Evolutionary conservation across 1,140 invertebrate species (phyloP).

Genomic region (Drosophila athabasca): DNA sequence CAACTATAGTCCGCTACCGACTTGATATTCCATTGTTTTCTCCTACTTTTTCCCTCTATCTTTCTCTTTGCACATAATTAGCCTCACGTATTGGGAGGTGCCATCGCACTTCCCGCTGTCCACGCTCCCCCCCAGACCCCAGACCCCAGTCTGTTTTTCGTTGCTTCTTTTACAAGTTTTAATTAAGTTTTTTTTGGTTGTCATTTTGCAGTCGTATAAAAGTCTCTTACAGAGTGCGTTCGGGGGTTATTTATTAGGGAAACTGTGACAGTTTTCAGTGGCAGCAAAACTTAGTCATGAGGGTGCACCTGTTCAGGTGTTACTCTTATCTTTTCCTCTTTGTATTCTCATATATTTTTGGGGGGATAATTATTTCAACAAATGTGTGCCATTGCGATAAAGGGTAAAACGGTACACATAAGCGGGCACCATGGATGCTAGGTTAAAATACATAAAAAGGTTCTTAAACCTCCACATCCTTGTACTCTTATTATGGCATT

Average conservation of each 20-base stretch:
- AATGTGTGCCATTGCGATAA: too few relatives aligned
- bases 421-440: too few relatives aligned
- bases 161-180: slow-evolving; percentile 36
- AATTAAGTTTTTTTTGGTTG: slow-evolving; percentile 33
- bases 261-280: slow-evolving; percentile 3
- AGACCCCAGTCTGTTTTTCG: slow-evolving; percentile 22
- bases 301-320: too few relatives aligned
- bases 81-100: slow-evolving; percentile 53
- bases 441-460: too few relatives aligned
- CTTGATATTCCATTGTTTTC: slow-evolving; percentile 53
- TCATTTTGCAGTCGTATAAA: slow-evolving; percentile 22
- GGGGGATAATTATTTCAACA: too few relatives aligned
- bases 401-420: too few relatives aligned
- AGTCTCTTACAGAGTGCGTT: neutral
- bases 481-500: too few relatives aligned
- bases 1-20: slow-evolving; percentile 33
- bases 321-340: too few relatives aligned
- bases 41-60: slow-evolving; percentile 35
- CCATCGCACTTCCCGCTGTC: slow-evolving; percentile 19
- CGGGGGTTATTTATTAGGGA: slow-evolving; percentile 20
- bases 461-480: too few relatives aligned
- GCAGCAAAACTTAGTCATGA: neutral
- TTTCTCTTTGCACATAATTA: slow-evolving; percentile 61
- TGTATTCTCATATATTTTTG: too few relatives aligned
- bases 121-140: slow-evolving; percentile 1